Base-by-base conservation (phyloP, 2,797 vertebrate genomes). In the Paratrypauchen microcephalus region DNA sequence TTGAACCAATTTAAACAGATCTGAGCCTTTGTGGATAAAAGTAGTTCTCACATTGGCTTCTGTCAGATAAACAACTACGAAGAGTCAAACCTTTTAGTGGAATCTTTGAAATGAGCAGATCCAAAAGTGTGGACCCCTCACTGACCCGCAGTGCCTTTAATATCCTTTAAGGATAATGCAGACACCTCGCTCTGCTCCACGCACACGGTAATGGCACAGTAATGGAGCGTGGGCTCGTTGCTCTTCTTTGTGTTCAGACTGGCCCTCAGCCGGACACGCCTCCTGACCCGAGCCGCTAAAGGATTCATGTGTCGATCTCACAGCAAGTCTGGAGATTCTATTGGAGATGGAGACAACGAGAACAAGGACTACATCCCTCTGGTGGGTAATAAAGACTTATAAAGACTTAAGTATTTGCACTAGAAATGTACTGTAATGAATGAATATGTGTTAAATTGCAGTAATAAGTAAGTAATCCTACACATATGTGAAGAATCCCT, bases 311-410 rank as follows among this genome's bases (percentile, higher is more conserved):
- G 87, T 69, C 95, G 95, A 72, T 88, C 95, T 0, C 88, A 93
- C 32, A 90, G 88, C 91, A 97, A 94, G 91, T 85, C 83, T 0
- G 93, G 91, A 0, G 94, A 96, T 71, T 82, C 92, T 0, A 69
- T 86, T 16, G 86, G 88, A 0, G 95, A 95, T 47, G 92, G 74
- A 0, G 95, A 95, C 67, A 94, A 73, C 3, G 95, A 96, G 83
- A 97, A 86, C 86, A 88, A 90, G 12, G 95, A 98, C 91, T 99
- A 99, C 87, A 85, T 98, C 69, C 95, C 96, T 0, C 89, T 99
- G 94, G 97, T 99, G 79, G 90, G 95, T 68, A 48, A 45, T 66
- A 52, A 26, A 67, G 12, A 57, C 3, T n/a, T n/a, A n/a, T n/a
- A n/a, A n/a, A n/a, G 5, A 16, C 13, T 24, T 21, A 26, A 58